phyloP scores from a whole-genome alignment of 2,797 vertebrate genomes.

The Neostethus bicornis region DNA sequence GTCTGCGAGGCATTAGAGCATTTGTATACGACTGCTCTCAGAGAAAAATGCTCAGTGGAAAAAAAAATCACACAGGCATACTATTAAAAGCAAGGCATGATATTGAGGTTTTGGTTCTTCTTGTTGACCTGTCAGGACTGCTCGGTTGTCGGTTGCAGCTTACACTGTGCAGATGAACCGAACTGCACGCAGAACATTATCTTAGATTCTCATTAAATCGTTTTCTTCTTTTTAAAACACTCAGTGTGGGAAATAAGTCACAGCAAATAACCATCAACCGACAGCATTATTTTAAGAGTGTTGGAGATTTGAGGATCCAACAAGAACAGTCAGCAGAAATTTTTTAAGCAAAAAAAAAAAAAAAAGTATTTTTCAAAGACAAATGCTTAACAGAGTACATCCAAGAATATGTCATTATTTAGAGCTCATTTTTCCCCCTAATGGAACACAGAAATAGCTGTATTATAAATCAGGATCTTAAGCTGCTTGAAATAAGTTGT shows the following conservation, averaged over 20 bases:
- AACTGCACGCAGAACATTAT: slow-evolving; percentile 48
- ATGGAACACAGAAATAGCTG: slow-evolving; percentile 29
- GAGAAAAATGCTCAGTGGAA: background rate
- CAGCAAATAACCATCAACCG: slow-evolving; percentile 71
- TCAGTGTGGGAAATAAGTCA: slow-evolving; percentile 57
- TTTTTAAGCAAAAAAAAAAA: slow-evolving; percentile 44
- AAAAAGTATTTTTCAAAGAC: slow-evolving; percentile 32
- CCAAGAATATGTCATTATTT: slow-evolving; percentile 26
- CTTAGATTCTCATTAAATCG: slow-evolving; percentile 43
- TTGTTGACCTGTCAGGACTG: slow-evolving; percentile 15
- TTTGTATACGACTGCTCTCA: slow-evolving; percentile 10
- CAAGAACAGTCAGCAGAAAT: slow-evolving; percentile 47
- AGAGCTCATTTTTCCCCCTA: slow-evolving; percentile 25
- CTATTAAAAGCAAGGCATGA: slow-evolving; percentile 16
- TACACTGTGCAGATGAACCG: slow-evolving; percentile 64
- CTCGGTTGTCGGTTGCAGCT: slow-evolving; percentile 42
- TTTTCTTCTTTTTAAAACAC: slow-evolving; percentile 70
- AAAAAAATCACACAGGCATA: slow-evolving; percentile 16
- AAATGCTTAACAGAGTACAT: slow-evolving; percentile 35
- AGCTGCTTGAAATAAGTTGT: slow-evolving; percentile 27
- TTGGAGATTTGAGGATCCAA: slow-evolving; percentile 69
- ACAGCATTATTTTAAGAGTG: slow-evolving; percentile 65
- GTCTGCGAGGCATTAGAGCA: slow-evolving; percentile 31
- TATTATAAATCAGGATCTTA: slow-evolving; percentile 35
- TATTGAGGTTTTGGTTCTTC: slow-evolving; percentile 29